Evolutionary conservation across 2,113 vertebrate species (phyloP), one percentile per base, ranked within the genome.

Genomic region (Esox niger): DNA sequence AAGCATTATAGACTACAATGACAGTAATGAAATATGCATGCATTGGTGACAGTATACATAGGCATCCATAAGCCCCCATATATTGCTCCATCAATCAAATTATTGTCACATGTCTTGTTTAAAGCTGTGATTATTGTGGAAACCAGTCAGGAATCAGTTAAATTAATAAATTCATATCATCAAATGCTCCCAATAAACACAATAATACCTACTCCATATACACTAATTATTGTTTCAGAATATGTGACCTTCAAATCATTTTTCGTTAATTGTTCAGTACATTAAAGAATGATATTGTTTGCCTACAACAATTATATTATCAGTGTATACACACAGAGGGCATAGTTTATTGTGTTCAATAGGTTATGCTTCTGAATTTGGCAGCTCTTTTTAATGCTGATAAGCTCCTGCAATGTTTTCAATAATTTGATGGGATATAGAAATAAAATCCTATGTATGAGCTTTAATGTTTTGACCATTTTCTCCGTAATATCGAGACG

Each of bases 401-500:
- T 82, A 86, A 84, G 79, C 77, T 75, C 70, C 74, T 32, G 30
- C 62, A 76, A 72, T 80, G 75, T 72, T 60, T 80, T 74, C 70
- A 82, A 86, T 87, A 87, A 87, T 90, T 82, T 81, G 73, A 87
- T 79, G 75, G 77, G 1, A 60, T 20, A 59, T 20, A 59, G 15
- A 8, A 31, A 30, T 3, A 61, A 47, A 71, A 69, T 84, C 69
- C 84, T 83, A 86, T 88, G 89, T 85, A 88, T 89, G 85, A 86
- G 82, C 86, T 83, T 81, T 83, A 83, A 82, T 86, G 80, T 88
- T 87, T 84, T 82, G 75, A 68, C 68, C 78, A 84, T 84, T 80
- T 77, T 82, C 80, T 80, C 81, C 61, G 54, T 84, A 81, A 88
- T 89, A 89, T 81, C 85, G 84, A 84, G 83, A 80, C 79, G 82